phyloP scores from a whole-genome alignment of 2,888 invertebrate species.

The Ectemnius cavifrons region DNA sequence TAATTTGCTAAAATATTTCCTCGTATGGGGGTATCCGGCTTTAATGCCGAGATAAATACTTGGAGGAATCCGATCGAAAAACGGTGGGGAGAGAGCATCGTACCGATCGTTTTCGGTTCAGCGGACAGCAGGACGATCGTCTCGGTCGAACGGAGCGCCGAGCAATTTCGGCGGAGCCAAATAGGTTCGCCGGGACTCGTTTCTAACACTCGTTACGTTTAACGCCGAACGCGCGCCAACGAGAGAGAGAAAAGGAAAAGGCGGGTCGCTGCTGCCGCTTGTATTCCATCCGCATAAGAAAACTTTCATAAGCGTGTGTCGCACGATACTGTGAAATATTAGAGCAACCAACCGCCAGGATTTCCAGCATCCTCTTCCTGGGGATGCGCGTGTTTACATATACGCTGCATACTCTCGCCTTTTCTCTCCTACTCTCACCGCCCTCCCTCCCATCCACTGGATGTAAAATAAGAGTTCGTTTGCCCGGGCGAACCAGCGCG shows the following conservation, averaged over 20 bases:
- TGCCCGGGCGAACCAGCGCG: too few relatives aligned
- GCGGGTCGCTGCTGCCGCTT: too few relatives aligned
- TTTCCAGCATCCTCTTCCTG: conserved; percentile 19
- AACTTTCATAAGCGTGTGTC: conserved; percentile 72
- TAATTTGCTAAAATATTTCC: too few relatives aligned
- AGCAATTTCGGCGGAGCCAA: conserved; percentile 45
- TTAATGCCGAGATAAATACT: conserved; percentile 38
- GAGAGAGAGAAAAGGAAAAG: too few relatives aligned
- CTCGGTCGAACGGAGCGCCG: conserved; percentile 38
- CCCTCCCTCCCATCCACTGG: too few relatives aligned
- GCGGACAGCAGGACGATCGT: conserved; percentile 43
- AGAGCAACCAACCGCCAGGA: conserved; percentile 35
- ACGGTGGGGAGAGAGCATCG: conserved; percentile 36
- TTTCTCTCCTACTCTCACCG: neutral
- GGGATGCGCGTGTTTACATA: conserved; percentile 42
- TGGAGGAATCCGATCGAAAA: conserved; percentile 25
- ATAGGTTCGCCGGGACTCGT: conserved; percentile 41
- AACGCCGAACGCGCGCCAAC: conserved; percentile 20
- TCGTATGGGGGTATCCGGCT: neutral
- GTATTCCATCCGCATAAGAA: conserved; percentile 48
- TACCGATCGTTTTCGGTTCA: conserved; percentile 52
- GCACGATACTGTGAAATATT: conserved; percentile 69
- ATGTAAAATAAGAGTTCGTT: too few relatives aligned
- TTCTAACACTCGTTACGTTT: conserved; percentile 43
- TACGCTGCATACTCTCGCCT: conserved; percentile 23